Evolutionary conservation across 2,888 invertebrate species (phyloP).

Genomic region (Dasypogon diadema): DNA sequence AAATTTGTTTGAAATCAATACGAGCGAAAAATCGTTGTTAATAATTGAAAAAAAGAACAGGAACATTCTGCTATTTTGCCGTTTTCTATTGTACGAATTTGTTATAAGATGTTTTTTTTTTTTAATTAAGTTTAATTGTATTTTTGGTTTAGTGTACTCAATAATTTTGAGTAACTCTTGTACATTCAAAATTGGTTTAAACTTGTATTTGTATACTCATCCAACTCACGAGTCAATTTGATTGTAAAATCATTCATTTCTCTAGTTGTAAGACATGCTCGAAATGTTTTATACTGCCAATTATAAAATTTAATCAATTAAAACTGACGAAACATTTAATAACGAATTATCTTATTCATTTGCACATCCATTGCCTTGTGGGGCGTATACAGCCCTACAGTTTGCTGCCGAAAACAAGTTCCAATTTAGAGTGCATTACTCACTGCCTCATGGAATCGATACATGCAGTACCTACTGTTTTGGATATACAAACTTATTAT

Average conservation of each 20-base stretch:
- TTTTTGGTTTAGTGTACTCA: neutral
- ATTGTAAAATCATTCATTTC: slow-evolving; percentile 20
- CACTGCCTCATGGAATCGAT: too few relatives aligned
- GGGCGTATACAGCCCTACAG: too few relatives aligned
- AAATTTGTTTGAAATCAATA: slow-evolving; percentile 6
- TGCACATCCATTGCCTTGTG: neutral
- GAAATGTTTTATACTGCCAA: slow-evolving; percentile 52
- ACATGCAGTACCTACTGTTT: too few relatives aligned
- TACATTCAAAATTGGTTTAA: slow-evolving; percentile 4
- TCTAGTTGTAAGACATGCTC: slow-evolving; percentile 38
- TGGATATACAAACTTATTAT: too few relatives aligned
- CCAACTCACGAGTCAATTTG: slow-evolving; percentile 15
- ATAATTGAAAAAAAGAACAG: neutral
- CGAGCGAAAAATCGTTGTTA: neutral
- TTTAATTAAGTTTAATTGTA: neutral
- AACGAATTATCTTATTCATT: slow-evolving; percentile 19
- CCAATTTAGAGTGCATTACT: too few relatives aligned
- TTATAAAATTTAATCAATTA: slow-evolving; percentile 42
- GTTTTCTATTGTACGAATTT: neutral
- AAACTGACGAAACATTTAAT: slow-evolving; percentile 20
- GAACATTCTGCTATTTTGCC: neutral
- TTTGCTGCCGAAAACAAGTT: too few relatives aligned
- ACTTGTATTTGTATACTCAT: neutral
- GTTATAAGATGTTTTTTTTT: neutral
- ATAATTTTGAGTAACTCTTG: neutral